A percentile compares a stretch with the other conserved stretches of the same genome.
These are phyloP conservation scores for Eospalax fontanierii DNA, from an alignment of 2,797 vertebrate genomes.

Conservation along the genomic window DNA sequence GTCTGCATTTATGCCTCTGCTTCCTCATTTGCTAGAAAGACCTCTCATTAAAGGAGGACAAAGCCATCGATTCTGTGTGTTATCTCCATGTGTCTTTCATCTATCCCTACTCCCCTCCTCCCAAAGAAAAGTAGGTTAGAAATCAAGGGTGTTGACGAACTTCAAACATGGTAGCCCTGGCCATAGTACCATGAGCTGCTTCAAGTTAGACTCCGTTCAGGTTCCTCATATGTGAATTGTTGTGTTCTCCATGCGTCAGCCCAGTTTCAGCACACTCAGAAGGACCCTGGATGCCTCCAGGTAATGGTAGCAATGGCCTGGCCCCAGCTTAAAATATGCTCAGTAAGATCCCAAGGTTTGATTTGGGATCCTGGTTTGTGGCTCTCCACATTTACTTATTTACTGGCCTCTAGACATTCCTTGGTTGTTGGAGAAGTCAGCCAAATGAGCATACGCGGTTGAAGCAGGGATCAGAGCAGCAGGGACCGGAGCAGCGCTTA, in stretches of 20 bases:
- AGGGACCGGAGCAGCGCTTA: conserved; percentile 62
- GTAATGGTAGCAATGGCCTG: neutral
- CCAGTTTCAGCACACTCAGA: neutral
- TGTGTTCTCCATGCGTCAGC: neutral
- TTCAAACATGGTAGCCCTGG: neutral
- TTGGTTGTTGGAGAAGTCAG: conserved; percentile 52
- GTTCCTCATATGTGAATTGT: neutral
- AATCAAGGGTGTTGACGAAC: neutral
- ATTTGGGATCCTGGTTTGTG: conserved; percentile 58
- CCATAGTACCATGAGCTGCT: neutral
- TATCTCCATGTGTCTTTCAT: neutral
- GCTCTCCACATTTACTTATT: conserved; percentile 76
- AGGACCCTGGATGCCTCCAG: neutral
- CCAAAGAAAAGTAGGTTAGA: conserved; percentile 53
- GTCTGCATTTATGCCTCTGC: neutral
- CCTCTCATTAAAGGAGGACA: neutral
- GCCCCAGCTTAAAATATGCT: conserved; percentile 44
- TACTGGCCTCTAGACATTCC: conserved; percentile 62
- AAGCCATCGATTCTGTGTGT: neutral
- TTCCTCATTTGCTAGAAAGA: neutral
- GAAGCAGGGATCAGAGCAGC: conserved; percentile 27
- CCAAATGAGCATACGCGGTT: neutral
- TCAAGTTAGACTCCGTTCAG: neutral
- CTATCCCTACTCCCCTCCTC: neutral
- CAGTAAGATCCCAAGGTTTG: conserved; percentile 73